Base-by-base conservation (phyloP, 2,888 invertebrate species). In the Phaonia tiefii region DNA sequence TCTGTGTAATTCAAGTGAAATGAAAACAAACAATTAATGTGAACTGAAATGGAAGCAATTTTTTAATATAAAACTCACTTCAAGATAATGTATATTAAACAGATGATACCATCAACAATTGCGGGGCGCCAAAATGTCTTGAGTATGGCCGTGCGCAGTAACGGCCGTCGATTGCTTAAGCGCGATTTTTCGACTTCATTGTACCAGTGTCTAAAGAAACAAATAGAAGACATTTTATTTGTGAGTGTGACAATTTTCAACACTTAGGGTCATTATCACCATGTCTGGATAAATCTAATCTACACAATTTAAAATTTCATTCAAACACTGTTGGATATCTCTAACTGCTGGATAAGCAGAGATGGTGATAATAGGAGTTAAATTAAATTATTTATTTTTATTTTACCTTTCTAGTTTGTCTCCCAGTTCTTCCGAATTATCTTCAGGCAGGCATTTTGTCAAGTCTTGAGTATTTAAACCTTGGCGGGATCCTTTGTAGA, bases 61-160 rank as follows among this genome's bases (percentile, higher is more conserved):
- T 1, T 31, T 31, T 11, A 54, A 31, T 31, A 31, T 5, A 31
- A 60, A 26, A 85, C 87, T 84, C 79, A 91, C 91, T 90, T 91
- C n/a, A 90, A 85, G 5, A 87, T 73, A 46, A 89, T 89, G 66
- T 89, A 90, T 42, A 88, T 82, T n/a, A 94, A 87, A 81, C 93
- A 92, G 89, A 94, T 92, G 80, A 94, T 85, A 70, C 94, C 92
- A 87, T 94, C 95, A 84, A 94, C 91, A 72, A 94, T 91, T 85
- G 94, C 94, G 85, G 94, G 93, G 85, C 93, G 92, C 93, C 94
- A 93, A 89, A 95, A 95, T 31, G 95, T 93, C 82, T 92, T 92
- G 78, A 93, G 91, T 87, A 95, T 92, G 11, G 94, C 94, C 80
- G 92, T 93, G 31, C 94, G 91, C 11, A 95, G 91, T 25, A 93